Evolutionary conservation across 2,797 vertebrate genomes (phyloP).

Genomic region (Liasis olivaceus): DNA sequence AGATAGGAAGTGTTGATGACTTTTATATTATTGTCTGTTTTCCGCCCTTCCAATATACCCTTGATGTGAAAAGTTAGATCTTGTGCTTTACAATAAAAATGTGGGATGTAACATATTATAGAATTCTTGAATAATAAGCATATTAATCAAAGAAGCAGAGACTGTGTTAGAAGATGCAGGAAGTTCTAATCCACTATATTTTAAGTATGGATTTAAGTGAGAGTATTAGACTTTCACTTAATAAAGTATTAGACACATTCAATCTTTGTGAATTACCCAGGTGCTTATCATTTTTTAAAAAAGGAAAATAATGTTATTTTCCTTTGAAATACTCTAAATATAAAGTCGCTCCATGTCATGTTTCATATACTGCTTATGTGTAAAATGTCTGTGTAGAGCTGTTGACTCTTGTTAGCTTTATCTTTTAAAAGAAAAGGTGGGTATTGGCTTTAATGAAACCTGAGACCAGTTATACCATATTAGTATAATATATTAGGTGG

Average conservation of each 20-base stretch:
- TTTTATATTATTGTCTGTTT: no score
- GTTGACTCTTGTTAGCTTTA: neutral
- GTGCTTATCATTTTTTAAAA: neutral
- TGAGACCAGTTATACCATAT: neutral
- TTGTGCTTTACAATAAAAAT: neutral
- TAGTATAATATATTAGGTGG: neutral
- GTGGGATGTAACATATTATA: neutral
- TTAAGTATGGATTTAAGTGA: neutral
- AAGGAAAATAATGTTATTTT: neutral
- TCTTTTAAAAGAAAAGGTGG: neutral
- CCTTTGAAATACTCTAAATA: neutral
- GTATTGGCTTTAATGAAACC: neutral
- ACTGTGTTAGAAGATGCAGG: neutral
- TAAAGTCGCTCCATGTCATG: neutral
- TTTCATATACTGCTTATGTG: neutral
- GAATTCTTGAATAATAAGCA: neutral
- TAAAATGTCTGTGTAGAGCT: neutral
- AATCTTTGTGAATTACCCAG: neutral
- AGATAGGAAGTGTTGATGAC: no score
- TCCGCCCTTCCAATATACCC: no score
- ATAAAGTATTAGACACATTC: neutral
- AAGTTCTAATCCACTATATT: no score
- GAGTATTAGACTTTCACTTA: neutral
- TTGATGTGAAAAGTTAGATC: neutral
- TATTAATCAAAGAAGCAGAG: neutral